Base-by-base conservation (phyloP, 2,888 invertebrate species). In the Dorcus parallelipipedus region DNA sequence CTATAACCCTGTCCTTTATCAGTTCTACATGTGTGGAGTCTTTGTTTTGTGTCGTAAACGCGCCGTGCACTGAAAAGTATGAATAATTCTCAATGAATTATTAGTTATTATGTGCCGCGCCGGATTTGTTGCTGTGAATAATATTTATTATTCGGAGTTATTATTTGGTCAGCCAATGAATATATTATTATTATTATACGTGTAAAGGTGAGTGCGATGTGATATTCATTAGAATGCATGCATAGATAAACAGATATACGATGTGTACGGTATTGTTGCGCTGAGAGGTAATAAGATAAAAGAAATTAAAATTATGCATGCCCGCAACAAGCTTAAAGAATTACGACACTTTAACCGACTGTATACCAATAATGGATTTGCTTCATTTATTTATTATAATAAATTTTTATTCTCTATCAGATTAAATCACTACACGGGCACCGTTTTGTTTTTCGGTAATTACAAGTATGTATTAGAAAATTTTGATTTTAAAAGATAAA, bases 1-100 rank as follows among this genome's bases (percentile, higher is more conserved):
- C 65, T 69, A 69, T 71, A 73, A 73, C 74, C 75, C 73, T 62
- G 69, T 72, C 71, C 71, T 75, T 73, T 72, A 73, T 73, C 71
- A 70, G 71, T 70, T 72, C 69, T 70, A 69, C 71, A 71, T 70
- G 71, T 71, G 71, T 68, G 69, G 65, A 69, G 61, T 66, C 67
- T 67, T 71, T 72, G 71, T 73, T 73, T 73, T 71, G 69, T 55
- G 62, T 62, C 65, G 55, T 69, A 66, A 64, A 67, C 63, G 64
- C 57, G 64, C 63, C 58, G 65, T 60, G 63, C 64, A 66, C 64
- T 68, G 63, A 65, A 64, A 65, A 62, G 65, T 67, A 68, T 68
- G 69, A 69, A 70, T 69, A 70, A 67, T 67, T 68, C 61, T 51
- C 61, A 62, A 64, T 66, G 66, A 67, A 67, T 70, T 67, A 69